phyloP scores from a whole-genome alignment of 2,797 vertebrate species.

The Macropodus opercularis region DNA sequence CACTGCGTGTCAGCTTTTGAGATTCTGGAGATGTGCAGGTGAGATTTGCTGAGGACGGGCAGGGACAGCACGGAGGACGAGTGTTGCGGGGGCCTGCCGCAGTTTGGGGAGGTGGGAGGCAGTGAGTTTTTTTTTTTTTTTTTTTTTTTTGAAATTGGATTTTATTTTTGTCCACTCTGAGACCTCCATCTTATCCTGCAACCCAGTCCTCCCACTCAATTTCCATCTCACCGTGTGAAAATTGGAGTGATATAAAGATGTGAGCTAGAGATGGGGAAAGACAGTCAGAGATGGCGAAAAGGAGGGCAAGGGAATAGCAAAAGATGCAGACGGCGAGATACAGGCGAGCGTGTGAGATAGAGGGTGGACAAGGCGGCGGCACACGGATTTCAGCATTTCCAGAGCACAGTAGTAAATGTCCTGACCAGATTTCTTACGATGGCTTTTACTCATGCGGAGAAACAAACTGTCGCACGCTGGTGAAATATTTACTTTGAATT shows the following conservation, averaged over 20 bases:
- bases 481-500: constrained; percentile 46
- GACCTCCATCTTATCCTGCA: constrained; percentile 80
- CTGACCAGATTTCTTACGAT: constrained; percentile 60
- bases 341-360: constrained; percentile 50
- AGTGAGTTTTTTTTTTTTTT: constrained; percentile 29
- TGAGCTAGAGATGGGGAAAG: constrained; percentile 73
- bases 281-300: constrained; percentile 56
- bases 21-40: constrained; percentile 61
- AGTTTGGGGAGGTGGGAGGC: constrained; percentile 15
- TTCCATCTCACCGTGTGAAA: constrained; percentile 78
- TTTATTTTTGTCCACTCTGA: constrained; percentile 79
- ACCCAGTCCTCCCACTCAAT: constrained; percentile 79
- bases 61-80: constrained; percentile 27
- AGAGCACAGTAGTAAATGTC: constrained; percentile 62
- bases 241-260: constrained; percentile 83
- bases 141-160: constrained; percentile 71
- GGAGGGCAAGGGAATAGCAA: constrained; percentile 57
- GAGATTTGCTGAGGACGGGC: constrained; percentile 35
- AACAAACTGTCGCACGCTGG: constrained; percentile 40
- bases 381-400: constrained; percentile 68
- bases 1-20: constrained; percentile 50
- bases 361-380: constrained; percentile 66
- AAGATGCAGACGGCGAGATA: constrained; percentile 69
- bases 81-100: not conserved
- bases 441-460: constrained; percentile 53